Percentiles rank a stretch among this genome's conserved stretches.
phyloP scores from a whole-genome alignment of 2,113 vertebrate species.

The Eudyptes chrysolophus region DNA sequence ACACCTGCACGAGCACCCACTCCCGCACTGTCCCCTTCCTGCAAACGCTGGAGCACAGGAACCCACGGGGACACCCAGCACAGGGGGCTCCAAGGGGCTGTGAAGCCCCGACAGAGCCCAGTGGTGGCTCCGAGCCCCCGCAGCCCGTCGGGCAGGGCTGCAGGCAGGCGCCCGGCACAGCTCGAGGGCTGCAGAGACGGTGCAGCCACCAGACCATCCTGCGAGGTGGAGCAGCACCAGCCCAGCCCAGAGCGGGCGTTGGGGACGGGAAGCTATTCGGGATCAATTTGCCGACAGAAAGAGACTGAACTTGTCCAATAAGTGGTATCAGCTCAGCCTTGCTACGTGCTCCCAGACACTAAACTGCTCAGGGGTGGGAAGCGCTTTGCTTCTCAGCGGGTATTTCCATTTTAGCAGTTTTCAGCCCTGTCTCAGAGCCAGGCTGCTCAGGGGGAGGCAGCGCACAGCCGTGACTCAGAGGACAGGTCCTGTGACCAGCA shows the following conservation, averaged over 20 bases:
- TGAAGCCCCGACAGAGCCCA: background rate
- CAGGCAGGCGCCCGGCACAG: background rate
- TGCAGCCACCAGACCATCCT: rapidly evolving
- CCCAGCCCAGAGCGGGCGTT: background rate
- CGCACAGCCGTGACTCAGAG: background rate
- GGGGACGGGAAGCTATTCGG: background rate
- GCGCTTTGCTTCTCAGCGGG: background rate
- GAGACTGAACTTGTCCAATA: background rate
- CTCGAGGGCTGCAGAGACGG: background rate
- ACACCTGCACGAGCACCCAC: rapidly evolving
- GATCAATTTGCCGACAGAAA: background rate
- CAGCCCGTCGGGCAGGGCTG: rapidly evolving
- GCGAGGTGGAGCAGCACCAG: background rate
- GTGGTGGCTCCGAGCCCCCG: rapidly evolving
- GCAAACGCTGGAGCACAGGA: rapidly evolving
- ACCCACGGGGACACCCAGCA: background rate
- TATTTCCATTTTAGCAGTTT: slow-evolving; percentile 12
- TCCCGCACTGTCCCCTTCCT: background rate
- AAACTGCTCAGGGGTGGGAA: background rate
- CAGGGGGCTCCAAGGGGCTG: background rate
- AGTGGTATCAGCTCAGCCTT: background rate
- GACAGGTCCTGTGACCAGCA: rapidly evolving
- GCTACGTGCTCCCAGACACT: background rate
- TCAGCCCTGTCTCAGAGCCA: background rate
- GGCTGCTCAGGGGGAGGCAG: background rate